Base-by-base conservation (phyloP, 1,140 invertebrate species). In the Calephelis virginiensis region DNA sequence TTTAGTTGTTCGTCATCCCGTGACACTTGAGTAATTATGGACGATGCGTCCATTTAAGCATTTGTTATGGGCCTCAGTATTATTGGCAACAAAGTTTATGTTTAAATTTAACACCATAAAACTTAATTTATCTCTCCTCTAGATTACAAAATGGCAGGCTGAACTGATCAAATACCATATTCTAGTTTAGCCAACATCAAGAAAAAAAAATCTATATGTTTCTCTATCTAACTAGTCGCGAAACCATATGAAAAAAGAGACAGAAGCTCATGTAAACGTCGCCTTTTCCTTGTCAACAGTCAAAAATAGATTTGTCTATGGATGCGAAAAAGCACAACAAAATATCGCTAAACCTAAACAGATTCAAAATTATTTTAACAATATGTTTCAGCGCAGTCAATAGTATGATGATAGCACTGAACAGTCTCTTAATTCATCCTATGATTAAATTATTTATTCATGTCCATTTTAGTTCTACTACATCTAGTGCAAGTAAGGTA, bases 11-110 rank as follows among this genome's bases (percentile, higher is more conserved):
- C 97, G 94, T 98, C 97, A 95, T 98, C 97, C 93, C 97, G 95
- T 93, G 95, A 97, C 94, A 97, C 97, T 95, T 98, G 97, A 92
- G 97, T 97, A 92, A 98, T 98, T 94, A 98, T 98, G 95, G 97
- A 98, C 96, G 97, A 96, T 95, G 96, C 96, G 96, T 98, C 97
- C 97, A 98, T 98, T 92, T 92, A 92, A 90, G 90, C 90, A 92
- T 92, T 91, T 90, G 88, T 87, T 92, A 85, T 86, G 83, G 76
- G 87, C 81, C 90, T 79, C 87, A 85, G 83, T 81, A 86, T 77
- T 86, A 90, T 87, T 86, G 86, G 90, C 86, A 87, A 90, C 79
- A 76, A 76, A 79, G 82, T 84, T 86, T 86, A 83, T 87, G 78
- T 84, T 80, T 80, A 85, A 89, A 82, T 88, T 90, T 82, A 90